Evolutionary conservation across 2,888 invertebrate species (phyloP), one percentile per base, ranked within the genome.

Genomic region (Cheilosia pagana): DNA sequence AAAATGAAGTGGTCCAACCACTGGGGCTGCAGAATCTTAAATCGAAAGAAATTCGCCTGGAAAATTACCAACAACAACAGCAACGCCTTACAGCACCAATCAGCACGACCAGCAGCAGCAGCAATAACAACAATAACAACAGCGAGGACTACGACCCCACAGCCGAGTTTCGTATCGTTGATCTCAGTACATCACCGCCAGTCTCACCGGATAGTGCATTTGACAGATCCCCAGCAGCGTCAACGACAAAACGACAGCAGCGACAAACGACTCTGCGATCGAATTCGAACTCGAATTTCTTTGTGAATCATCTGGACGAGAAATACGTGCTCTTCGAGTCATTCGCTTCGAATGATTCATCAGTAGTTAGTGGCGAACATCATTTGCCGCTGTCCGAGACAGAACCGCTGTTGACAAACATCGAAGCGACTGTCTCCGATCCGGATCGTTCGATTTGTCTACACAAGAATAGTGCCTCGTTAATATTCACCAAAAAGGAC

Each of bases 401-500:
- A 5, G 91, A 90, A 85, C 91, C 91, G 8, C 86, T 92, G 68
- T 87, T 92, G 62, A 91, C 90, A 45, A 89, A 90, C 79, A 90
- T 90, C 53, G 91, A 91, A 86, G 88, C 89, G 19, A 89, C 89
- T 3, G 89, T 90, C 31, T 88, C 88, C 63, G 90, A 91, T 72
- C 90, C 89, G 45, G 89, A 90, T 76, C 90, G 90, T 48, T 88
- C 91, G 41, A 90, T 91, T 86, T 89, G 90, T 57, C 87, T 92
- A 31, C 90, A 88, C 35, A 92, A 92, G 86, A 92, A 91, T 72
- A 91, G 90, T 87, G 91, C 90, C 55, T 92, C 92, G 68, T 88
- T 92, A 71, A 92, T 92, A 50, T 92, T 91, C 71, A 92, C 92
- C 39, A 89, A 89, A 76, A 92, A 92, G 87, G 91, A 92, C 60